Evolutionary conservation across 2,888 invertebrate species (phyloP), one percentile per base, ranked within the genome.

Genomic region (Pseudanteris insignis): DNA sequence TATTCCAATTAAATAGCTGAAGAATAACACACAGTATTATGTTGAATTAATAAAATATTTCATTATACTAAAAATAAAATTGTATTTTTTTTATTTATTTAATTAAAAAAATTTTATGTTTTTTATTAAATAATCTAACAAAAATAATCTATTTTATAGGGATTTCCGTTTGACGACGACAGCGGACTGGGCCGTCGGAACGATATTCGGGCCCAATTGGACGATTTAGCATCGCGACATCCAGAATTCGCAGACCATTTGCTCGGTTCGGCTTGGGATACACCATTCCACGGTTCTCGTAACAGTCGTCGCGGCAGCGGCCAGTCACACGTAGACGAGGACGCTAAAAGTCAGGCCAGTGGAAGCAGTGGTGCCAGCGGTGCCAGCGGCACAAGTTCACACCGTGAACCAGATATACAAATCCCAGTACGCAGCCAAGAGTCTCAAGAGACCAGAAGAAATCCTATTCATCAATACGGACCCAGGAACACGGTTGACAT

Each of bases 401-500:
- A 74, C 71, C 68, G 74, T n/a, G 79, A 76, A 14, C 51, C 73
- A 2, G 69, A 73, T 4, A 7, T 11, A 6, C 62, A 64, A n/a
- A 58, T 11, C 9, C 50, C 47, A 9, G 40, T 38, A n/a, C 24
- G 63, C 13, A 25, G 9, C 6, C 55, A 65, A 29, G 44, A 50
- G 12, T 59, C 40, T 8, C 64, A 59, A 10, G 43, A 59, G n/a
- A 58, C 66, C n/a, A 65, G 65, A 8, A 68, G 71, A 67, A 69
- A 76, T 70, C 70, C 81, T 70, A 72, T 89, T 7, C 85, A 86
- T 37, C 88, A 88, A 68, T 86, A 89, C 84, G 88, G 88, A 2
- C 76, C 89, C 57, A 85, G 91, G 65, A 91, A 91, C 73, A 91
- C 91, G 12, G 88, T 90, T 59, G 91, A 91, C 75, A 86, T 91